These are phyloP conservation scores for Pseudanteris insignis DNA, from an alignment of 2,888 invertebrate species.

Conservation along the genomic window DNA sequence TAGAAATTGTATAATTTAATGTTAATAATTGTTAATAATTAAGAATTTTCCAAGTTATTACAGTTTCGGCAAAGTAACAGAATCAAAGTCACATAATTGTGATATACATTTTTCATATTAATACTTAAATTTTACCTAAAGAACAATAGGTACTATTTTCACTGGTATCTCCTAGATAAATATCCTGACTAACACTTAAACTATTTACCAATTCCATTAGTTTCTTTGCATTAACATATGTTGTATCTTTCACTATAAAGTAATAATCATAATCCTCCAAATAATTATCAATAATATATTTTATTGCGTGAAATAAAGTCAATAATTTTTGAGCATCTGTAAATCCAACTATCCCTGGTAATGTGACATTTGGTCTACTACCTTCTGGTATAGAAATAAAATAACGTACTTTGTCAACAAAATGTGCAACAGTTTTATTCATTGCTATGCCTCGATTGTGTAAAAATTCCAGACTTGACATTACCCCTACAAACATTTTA, in stretches of 20 bases:
- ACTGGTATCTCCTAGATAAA: slow-evolving; percentile 80
- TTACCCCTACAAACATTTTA: slow-evolving; percentile 85
- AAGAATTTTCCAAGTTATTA: too few relatives aligned
- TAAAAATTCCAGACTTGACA: slow-evolving; percentile 79
- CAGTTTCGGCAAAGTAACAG: too few relatives aligned
- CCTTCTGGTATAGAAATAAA: slow-evolving; percentile 73
- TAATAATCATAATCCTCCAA: slow-evolving; percentile 93
- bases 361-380: slow-evolving; percentile 68
- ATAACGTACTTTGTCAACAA: slow-evolving; percentile 84
- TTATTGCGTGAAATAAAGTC: slow-evolving; percentile 86
- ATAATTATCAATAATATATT: slow-evolving; percentile 90
- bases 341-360: slow-evolving; percentile 85
- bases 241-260: slow-evolving; percentile 84
- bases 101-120: too few relatives aligned
- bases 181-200: slow-evolving; percentile 85
- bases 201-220: slow-evolving; percentile 77
- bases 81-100: too few relatives aligned
- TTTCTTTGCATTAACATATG: slow-evolving; percentile 83
- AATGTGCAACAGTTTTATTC: slow-evolving; percentile 87
- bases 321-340: slow-evolving; percentile 80
- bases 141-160: slow-evolving; percentile 75
- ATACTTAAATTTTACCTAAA: too few relatives aligned
- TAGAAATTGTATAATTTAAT: not conserved
- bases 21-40: too few relatives aligned
- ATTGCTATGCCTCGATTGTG: slow-evolving; percentile 80